Conservation (phyloP, 92 coral and sea anemone genomes). For the Epizoanthus stellaris region DNA sequence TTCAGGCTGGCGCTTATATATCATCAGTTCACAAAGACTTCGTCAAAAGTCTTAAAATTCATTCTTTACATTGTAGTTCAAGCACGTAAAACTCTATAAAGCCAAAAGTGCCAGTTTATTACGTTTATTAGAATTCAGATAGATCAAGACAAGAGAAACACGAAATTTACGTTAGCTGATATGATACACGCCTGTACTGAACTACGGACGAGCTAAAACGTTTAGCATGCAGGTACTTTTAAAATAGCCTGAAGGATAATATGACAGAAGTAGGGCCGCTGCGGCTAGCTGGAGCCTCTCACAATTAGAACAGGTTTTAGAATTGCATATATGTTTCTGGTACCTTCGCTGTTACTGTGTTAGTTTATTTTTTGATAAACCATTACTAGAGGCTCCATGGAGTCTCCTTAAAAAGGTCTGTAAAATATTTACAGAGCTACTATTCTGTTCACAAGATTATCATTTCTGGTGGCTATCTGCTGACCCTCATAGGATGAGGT, state of each 20-base stretch:
- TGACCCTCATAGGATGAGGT: neutral
- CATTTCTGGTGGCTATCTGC: neutral
- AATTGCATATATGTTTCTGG: too few species aligned
- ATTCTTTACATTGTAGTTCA: neutral
- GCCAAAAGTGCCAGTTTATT: neutral
- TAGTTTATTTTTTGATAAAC: too few species aligned
- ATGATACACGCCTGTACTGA: neutral
- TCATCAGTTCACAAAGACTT: neutral
- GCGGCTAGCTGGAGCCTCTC: too few species aligned
- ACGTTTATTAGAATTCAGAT: neutral
- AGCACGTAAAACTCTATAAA: neutral
- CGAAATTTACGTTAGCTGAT: constrained; percentile 5
- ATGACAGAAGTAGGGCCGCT: too few species aligned
- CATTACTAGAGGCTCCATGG: too few species aligned
- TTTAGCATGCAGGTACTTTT: neutral
- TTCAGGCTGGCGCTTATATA: too few species aligned
- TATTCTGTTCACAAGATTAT: neutral
- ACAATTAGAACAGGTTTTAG: too few species aligned
- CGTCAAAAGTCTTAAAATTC: too few species aligned
- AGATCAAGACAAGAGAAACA: neutral
- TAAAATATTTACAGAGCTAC: too few species aligned
- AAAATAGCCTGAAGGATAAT: neutral
- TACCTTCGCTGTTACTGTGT: too few species aligned
- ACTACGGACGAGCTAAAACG: neutral
- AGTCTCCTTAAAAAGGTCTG: too few species aligned